Base-by-base conservation (phyloP, 30 jellyfish, hydroid and myxozoan species). In the Pseudorhiza aurosa region DNA sequence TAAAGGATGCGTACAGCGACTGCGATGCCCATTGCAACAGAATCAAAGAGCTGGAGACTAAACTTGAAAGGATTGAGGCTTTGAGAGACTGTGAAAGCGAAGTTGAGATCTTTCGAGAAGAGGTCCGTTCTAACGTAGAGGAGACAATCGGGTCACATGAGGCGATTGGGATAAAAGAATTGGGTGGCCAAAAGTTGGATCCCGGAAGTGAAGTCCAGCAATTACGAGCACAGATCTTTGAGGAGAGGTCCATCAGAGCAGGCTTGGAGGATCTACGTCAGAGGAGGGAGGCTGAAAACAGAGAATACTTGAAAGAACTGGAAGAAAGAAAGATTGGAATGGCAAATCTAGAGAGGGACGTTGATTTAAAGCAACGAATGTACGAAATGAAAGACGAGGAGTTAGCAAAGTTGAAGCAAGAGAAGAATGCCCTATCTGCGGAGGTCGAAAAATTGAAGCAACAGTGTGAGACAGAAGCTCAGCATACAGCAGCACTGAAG, bases 41-140 rank as follows among this genome's bases (percentile, higher is more conserved):
- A 32, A 73, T 55, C 7, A 64, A 73, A 30, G 86, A 73, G 75
- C 72, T 29, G 37, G 86, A 73, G 22, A 30, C 46, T 29, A 9
- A 33, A 3, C 63, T 73, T 36, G 86, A 33, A 21, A n/a, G n/a
- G n/a, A n/a, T n/a, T n/a, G 67, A 4, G 24, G 22, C 67, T 53
- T 10, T 4, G 36, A 53, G 24, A 53, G 36, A 53, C 22, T 8
- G 36, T 22, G 8, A 18, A 1, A 53, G 32, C 17, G 44, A 55
- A 21, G 40, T 17, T 15, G 44, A 22, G 18, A 57, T 11, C 35
- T 39, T 53, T 30, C 18, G 55, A 19, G 75, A n/a, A 57, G 29
- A 29, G 10, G 31, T 73, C 26, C 37, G 15, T 27, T 25, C 12
- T 6, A 73, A 31, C 22, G 73, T 51, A 5, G 86, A 53, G 19